Evolutionary conservation across 2,888 invertebrate species (phyloP), one percentile per base, ranked within the genome.

Genomic region (Drosophila anceps): DNA sequence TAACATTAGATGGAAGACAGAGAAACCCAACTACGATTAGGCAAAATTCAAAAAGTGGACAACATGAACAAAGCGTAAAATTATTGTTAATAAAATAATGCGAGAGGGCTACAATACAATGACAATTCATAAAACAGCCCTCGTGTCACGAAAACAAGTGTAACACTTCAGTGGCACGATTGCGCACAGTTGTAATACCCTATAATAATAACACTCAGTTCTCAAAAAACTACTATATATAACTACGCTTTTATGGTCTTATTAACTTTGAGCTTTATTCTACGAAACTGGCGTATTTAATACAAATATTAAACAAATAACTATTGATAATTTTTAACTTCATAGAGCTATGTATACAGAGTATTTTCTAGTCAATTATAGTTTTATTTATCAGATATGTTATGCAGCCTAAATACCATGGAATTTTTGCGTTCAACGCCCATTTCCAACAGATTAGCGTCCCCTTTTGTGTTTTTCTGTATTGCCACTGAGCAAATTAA

Each of bases 351-450:
- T 20, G 1, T 8, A 24, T 51, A 10, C 20, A n/a, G 35, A 8
- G 54, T 71, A 55, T 50, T 9, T 37, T 12, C 0, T 8, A 35
- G 41, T 43, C 50, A 3, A 20, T 10, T 1, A 2, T 5, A 9
- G 2, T 1, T 12, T 10, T 0, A 1, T 4, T 8, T 1, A 6
- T 12, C 6, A 13, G 3, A 20, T 12, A n/a, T 13, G 9, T 18
- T 41, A 7, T 54, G 15, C 35, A 41, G 27, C 53, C 89, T 90
- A 86, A 86, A 90, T 90, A 79, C 84, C 86, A 73, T 77, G 90
- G 86, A 90, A 90, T 86, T 90, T 90, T 81, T 86, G 90, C 87
- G 85, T 86, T 88, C 73, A 89, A 89, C 87, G 89, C 87, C 84
- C 76, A 84, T 86, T 86, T 73, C 55, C 54, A 57, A 55, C 69